Base-by-base conservation (phyloP, 92 coral and sea anemone genomes). In the Porites divaricata region DNA sequence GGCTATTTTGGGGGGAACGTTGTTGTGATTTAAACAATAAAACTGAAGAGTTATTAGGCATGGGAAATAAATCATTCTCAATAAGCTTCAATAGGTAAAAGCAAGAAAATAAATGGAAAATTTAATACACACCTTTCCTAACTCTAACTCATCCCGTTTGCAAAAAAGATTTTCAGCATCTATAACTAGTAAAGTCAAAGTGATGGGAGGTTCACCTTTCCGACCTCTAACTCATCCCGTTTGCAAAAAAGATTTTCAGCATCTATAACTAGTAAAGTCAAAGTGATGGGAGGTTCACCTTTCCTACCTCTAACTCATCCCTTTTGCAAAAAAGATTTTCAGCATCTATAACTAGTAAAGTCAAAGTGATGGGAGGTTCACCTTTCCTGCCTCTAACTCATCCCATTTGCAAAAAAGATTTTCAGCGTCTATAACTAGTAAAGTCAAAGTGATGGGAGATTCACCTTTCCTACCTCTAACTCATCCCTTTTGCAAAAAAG, bases 161-260 rank as follows among this genome's bases (percentile, higher is more conserved):
- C n/a, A n/a, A n/a, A n/a, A n/a, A n/a, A 83, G 80, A 14, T 76
- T 73, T 22, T 90, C 65, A 17, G 73, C 62, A 54, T 86, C 77
- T 48, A 94, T 77, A 9, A 88, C 61, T 23, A 57, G 85, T 61
- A 54, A 92, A 52, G 41, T 81, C 72, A 45, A 85, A 90, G 2
- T 76, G 87, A 61, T 94, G 91, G n/a, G n/a, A n/a, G n/a, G n/a
- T n/a, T n/a, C 62, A 94, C 98, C 91, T 94, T 94, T 78, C 91
- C 94, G 69, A 92, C 92, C 75, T 92, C 98, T 75, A 92, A 16
- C 21, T 87, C 92, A 87, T 90, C 79, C 24, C 81, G 89, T 52
- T 74, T 62, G n/a, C n/a, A n/a, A n/a, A n/a, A n/a, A n/a, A 83
- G 80, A 14, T 76, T 73, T 22, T 90, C 65, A 17, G 73, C 62